Base-by-base conservation (phyloP, 2,797 vertebrate species). In the Hipposideros larvatus region DNA sequence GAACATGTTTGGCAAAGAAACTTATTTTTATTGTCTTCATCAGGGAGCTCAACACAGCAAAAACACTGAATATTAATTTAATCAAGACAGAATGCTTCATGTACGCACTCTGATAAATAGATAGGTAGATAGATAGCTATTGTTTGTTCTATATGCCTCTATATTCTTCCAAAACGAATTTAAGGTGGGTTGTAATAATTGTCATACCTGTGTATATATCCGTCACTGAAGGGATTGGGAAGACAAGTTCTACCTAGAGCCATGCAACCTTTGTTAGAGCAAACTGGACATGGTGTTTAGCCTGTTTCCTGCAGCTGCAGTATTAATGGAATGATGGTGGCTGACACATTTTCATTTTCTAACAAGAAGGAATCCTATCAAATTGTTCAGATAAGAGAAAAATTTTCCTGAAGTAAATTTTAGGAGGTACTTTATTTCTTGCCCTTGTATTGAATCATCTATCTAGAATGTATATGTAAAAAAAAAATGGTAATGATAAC, bases 381-480 rank as follows among this genome's bases (percentile, higher is more conserved):
- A 57, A 22, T 34, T 86, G 68, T 93, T 82, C 75, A 82, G n/a
- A 57, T 53, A 68, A 90, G 31, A 63, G 41, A 66, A 59, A 48
- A 63, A 43, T 83, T 87, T 78, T 91, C 26, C 59, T 73, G 7
- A 9, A 73, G 34, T 78, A 51, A 55, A 95, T 88, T 78, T 51
- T 73, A 93, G 14, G 59, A 59, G 28, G 21, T 75, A 77, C 66
- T 86, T 92, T 75, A 71, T 83, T 87, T 16, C 66, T 73, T 87
- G 53, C 5, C 2, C 70, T 95, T 73, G 2, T 83, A 65, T 34
- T 65, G 5, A 93, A 57, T 71, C n/a, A 65, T 82, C 16, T 87
- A 6, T n/a, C 48, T 71, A 31, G n/a, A 90, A 84, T 83, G 70
- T 59, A 57, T 53, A 74, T 43, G 53, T 46, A 55, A 68, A 37